Evolutionary conservation across 2,113 vertebrate species (phyloP).

Genomic region (Hemiprocne comata): DNA sequence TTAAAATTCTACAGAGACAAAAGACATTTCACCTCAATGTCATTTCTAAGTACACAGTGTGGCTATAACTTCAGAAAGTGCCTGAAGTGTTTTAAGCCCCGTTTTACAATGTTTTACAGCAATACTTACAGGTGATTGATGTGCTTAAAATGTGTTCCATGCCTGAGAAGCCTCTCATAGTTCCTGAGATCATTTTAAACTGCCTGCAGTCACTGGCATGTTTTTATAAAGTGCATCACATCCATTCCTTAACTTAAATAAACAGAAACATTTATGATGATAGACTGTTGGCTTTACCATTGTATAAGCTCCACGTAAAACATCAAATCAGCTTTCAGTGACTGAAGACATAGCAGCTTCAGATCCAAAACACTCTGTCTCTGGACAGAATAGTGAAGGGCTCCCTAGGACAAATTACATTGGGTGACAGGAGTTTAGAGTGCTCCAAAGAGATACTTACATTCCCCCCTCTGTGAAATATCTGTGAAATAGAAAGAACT

Average conservation of each 20-base stretch:
- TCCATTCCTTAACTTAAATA: slow-evolving; percentile 71
- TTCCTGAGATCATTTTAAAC: slow-evolving; percentile 79
- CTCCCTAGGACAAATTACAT: background rate
- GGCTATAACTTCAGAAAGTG: slow-evolving; percentile 9
- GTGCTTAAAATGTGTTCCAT: slow-evolving; percentile 68
- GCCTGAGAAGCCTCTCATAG: slow-evolving; percentile 69
- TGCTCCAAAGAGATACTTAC: background rate
- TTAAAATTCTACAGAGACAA: slow-evolving; percentile 63
- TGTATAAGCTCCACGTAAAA: background rate
- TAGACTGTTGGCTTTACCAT: background rate
- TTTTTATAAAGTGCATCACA: slow-evolving; percentile 74
- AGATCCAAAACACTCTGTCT: background rate
- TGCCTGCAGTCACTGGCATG: slow-evolving; percentile 75
- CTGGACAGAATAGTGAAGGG: background rate
- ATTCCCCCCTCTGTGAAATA: background rate
- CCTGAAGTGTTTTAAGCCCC: slow-evolving; percentile 9
- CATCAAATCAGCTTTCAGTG: background rate
- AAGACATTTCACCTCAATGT: slow-evolving; percentile 27
- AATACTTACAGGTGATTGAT: slow-evolving; percentile 70
- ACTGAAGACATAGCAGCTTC: background rate
- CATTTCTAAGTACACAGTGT: background rate
- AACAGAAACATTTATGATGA: slow-evolving; percentile 18
- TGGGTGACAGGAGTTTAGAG: background rate
- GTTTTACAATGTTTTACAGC: background rate
- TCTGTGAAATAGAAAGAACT: background rate